Percentiles rank a stretch among this genome's conserved stretches.
Evolutionary conservation across 1,140 invertebrate species (phyloP).

Genomic region (Drosophila jambulina): DNA sequence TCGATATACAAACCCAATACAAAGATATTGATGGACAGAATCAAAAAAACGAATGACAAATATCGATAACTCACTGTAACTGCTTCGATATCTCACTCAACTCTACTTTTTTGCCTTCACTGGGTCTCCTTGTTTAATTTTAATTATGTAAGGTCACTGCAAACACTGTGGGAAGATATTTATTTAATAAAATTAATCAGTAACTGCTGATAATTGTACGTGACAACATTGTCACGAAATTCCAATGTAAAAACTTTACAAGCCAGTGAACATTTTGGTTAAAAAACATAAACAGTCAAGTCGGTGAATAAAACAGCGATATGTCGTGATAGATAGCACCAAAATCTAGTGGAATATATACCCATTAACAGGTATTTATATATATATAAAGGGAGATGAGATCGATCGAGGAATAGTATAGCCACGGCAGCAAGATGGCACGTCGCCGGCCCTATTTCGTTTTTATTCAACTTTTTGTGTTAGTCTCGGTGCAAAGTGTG

Average conservation of each 20-base stretch:
- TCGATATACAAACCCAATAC: too few relatives aligned
- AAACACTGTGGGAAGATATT: background rate
- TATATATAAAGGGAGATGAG: slow-evolving; percentile 3
- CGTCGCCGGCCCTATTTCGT: background rate
- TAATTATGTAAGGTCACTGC: background rate
- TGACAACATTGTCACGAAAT: background rate
- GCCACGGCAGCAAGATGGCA: slow-evolving; percentile 34
- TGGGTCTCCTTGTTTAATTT: too few relatives aligned
- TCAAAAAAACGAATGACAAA: too few relatives aligned
- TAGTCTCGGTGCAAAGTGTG: slow-evolving; percentile 11
- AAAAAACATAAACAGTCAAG: background rate
- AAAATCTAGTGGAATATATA: background rate
- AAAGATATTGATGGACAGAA: too few relatives aligned
- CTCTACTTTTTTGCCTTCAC: too few relatives aligned
- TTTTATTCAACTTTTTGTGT: background rate
- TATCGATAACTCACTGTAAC: too few relatives aligned
- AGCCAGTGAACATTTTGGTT: background rate
- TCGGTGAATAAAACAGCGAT: background rate
- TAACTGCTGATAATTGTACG: background rate
- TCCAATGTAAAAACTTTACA: background rate
- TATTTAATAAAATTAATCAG: background rate
- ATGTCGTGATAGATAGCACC: slow-evolving; percentile 9
- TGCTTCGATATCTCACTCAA: too few relatives aligned
- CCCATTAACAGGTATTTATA: background rate
- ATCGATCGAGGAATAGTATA: slow-evolving; percentile 4